Evolutionary conservation across 2,888 invertebrate genomes (phyloP), one percentile per base, ranked within the genome.

Genomic region (Parnassius glacialis): DNA sequence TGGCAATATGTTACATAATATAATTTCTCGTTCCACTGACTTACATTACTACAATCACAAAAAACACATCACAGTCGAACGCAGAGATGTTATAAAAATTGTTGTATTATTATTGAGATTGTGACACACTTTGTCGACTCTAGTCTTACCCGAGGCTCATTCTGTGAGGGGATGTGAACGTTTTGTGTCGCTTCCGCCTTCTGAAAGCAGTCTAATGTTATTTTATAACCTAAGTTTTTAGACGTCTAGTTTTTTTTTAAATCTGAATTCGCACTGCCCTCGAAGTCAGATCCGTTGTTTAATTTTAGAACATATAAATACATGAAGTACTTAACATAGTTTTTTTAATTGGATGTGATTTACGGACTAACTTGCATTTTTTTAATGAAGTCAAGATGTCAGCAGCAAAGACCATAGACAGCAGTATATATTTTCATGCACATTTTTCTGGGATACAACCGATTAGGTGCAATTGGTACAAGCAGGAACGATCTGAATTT

Each of bases 291-390:
- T 83, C 74, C 73, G 67, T 74, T 74, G 58, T 70, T 62, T 69
- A 64, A 64, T 67, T 72, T 73, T 68, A 66, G 64, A 52, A 41
- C 20, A 16, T 41, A 25, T 70, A 68, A 73, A 72, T 12, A 68
- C 67, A 58, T 59, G 44, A 68, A 79, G 89, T 89, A 90, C 88
- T 90, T 90, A 90, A 88, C 80, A 78, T 84, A 84, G 80, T 69
- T 76, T 63, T 78, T 82, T 84, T 74, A 78, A 74, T 75, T 74
- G 68, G 72, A 76, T 75, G 79, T 79, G 78, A 72, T 78, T 75
- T 62, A 68, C 66, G 59, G 60, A 63, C 67, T 64, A 53, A 63
- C 13, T 59, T 20, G 41, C 59, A 64, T 62, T 57, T 25, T 55
- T 55, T 61, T 65, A 64, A 65, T 62, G 63, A 61, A 59, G 57